phyloP scores from a whole-genome alignment of 2,797 vertebrate species.

The Poliocrania exsul region DNA sequence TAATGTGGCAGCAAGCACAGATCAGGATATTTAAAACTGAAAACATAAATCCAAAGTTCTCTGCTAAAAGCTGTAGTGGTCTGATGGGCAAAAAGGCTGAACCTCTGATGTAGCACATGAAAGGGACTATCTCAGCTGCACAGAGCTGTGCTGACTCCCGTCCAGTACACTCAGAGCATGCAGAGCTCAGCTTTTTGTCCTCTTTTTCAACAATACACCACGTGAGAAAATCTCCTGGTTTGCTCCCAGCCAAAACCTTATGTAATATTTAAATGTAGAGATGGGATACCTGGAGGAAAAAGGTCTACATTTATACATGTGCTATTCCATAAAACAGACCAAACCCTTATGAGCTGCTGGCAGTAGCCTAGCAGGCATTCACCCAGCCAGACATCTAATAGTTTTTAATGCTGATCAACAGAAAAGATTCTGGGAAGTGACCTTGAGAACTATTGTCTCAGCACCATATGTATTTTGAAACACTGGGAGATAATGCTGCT shows the following conservation, averaged over 20 bases:
- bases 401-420: slow-evolving; percentile 9
- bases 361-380: not conserved
- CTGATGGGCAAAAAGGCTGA: accelerated
- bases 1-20: not conserved
- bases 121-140: not conserved
- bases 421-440: not conserved
- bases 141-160: not conserved
- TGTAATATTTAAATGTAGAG: not conserved
- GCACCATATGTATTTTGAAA: not conserved
- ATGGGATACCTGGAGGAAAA: not conserved
- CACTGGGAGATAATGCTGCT: not conserved
- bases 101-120: not conserved
- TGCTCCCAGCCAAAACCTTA: not conserved
- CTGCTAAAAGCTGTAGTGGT: not conserved
- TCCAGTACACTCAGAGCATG: not conserved
- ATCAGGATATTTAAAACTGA: not conserved
- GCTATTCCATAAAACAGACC: not conserved
- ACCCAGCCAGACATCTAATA: not conserved
- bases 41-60: not conserved
- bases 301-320: not conserved
- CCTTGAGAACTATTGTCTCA: not conserved
- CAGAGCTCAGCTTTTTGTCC: not conserved
- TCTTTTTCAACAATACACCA: not conserved
- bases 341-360: not conserved
- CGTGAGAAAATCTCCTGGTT: not conserved